phyloP scores from a whole-genome alignment of 2,113 vertebrate genomes.

The Gallinago jamesoni region DNA sequence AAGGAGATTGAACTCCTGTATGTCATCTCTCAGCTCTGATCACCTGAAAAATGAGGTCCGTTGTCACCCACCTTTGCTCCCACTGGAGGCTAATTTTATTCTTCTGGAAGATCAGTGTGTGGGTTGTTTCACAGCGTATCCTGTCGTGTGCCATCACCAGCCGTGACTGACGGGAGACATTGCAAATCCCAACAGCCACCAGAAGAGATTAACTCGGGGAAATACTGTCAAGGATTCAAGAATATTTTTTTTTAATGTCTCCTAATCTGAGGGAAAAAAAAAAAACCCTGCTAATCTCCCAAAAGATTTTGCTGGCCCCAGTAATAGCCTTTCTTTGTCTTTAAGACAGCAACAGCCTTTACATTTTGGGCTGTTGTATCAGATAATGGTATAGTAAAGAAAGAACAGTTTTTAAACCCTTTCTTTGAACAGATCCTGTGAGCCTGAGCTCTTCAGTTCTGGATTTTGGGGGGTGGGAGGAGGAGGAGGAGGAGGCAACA shows the following conservation, averaged over 20 bases:
- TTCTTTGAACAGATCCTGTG: constrained; percentile 52
- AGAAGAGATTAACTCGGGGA: background rate
- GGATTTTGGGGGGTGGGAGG: background rate
- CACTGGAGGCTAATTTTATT: background rate
- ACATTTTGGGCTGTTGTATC: background rate
- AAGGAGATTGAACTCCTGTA: background rate
- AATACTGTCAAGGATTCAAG: background rate
- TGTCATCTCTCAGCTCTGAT: background rate
- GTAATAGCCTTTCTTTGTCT: background rate
- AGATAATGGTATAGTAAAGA: constrained; percentile 32
- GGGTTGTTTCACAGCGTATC: background rate
- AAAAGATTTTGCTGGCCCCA: background rate
- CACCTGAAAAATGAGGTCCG: background rate
- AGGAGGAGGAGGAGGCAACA: background rate
- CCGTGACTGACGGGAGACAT: background rate
- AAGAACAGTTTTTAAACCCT: constrained; percentile 41
- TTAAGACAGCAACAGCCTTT: background rate
- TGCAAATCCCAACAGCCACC: background rate
- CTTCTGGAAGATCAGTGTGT: background rate
- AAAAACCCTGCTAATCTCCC: background rate
- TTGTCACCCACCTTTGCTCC: background rate
- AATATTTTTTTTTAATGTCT: background rate
- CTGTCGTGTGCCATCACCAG: background rate
- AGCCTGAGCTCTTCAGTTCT: background rate
- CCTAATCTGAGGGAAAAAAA: background rate